A percentile compares a stretch with the other conserved stretches of the same genome.
phyloP scores from a whole-genome alignment of 2,888 invertebrate species.

The Nephrotoma guestfalica region DNA sequence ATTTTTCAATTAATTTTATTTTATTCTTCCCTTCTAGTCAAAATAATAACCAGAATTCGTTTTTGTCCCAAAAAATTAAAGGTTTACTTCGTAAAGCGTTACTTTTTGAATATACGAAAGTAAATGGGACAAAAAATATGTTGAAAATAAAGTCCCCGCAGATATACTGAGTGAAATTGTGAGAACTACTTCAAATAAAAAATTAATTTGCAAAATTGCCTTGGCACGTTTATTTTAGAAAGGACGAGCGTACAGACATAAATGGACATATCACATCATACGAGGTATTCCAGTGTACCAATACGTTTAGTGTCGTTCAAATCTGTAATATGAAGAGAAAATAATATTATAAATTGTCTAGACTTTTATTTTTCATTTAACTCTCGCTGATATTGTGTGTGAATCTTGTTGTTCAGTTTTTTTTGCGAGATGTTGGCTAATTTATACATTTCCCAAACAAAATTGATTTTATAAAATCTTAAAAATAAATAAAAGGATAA shows the following conservation, averaged over 20 bases:
- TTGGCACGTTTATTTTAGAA: too few relatives aligned
- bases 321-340: background rate
- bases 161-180: too few relatives aligned
- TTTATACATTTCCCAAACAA: background rate
- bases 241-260: too few relatives aligned
- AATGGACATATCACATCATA: too few relatives aligned
- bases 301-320: background rate
- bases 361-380: background rate
- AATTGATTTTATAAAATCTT: background rate
- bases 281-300: background rate
- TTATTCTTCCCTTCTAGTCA: background rate
- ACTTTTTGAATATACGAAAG: too few relatives aligned
- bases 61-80: background rate
- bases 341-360: background rate
- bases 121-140: too few relatives aligned
- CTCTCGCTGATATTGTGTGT: background rate
- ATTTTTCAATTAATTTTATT: background rate
- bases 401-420: background rate
- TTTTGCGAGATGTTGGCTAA: background rate
- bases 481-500: background rate
- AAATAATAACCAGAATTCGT: background rate
- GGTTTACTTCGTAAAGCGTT: background rate
- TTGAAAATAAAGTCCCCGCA: too few relatives aligned
- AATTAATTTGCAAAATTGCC: too few relatives aligned
- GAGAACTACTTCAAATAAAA: too few relatives aligned